Evolutionary conservation across 1,140 invertebrate species (phyloP).

Genomic region (Hyphantria cunea): DNA sequence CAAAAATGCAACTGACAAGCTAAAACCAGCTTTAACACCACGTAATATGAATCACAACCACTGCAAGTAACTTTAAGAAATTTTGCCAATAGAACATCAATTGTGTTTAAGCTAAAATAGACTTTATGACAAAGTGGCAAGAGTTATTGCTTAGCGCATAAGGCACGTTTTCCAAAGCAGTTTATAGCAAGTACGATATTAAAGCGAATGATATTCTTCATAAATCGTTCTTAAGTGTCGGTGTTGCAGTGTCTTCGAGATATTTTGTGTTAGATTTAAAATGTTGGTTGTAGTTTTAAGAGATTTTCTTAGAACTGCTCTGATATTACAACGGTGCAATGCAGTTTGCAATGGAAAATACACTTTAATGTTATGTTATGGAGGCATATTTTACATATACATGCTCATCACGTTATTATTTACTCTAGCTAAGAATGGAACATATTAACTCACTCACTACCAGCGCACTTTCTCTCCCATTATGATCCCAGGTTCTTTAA

Average conservation of each 20-base stretch:
- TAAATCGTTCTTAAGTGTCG: conserved; percentile 41
- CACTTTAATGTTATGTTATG: too few relatives aligned
- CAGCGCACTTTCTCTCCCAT: too few relatives aligned
- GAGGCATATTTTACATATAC: too few relatives aligned
- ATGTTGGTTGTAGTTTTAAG: conserved; percentile 19
- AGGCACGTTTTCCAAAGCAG: conserved; percentile 10
- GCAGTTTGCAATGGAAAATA: background rate
- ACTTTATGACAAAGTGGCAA: conserved; percentile 4
- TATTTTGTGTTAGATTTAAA: conserved; percentile 27
- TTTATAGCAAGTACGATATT: conserved; percentile 43
- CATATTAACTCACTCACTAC: too few relatives aligned
- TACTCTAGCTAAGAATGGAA: too few relatives aligned
- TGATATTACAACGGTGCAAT: background rate
- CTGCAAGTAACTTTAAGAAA: conserved; percentile 7
- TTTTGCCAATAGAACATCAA: conserved; percentile 5
- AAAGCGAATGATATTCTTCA: conserved; percentile 46
- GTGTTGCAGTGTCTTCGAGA: conserved; percentile 20
- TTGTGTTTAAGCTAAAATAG: background rate
- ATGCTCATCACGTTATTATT: too few relatives aligned
- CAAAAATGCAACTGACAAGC: conserved; percentile 5
- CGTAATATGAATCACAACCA: background rate
- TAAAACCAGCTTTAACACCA: conserved; percentile 10
- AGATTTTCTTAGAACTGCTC: background rate
- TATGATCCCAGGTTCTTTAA: too few relatives aligned
- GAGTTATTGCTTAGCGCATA: background rate